These are phyloP conservation scores for Phortica magna DNA, from an alignment of 2,888 invertebrate genomes.

Conservation along the genomic window DNA sequence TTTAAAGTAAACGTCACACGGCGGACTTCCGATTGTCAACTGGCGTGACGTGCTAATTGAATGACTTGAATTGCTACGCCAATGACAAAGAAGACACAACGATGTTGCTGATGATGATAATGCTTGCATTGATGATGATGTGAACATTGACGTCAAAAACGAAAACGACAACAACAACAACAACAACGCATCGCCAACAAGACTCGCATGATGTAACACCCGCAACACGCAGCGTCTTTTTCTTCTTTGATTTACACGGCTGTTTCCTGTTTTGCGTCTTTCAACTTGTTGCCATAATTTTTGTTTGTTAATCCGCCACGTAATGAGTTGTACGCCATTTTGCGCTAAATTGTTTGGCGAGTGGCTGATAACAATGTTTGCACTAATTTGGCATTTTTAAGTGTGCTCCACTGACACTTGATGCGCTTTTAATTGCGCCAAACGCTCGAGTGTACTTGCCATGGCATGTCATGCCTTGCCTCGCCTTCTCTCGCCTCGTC, in stretches of 20 bases:
- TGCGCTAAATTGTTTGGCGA: conserved; percentile 75
- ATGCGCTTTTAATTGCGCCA: conserved; percentile 77
- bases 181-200: neutral
- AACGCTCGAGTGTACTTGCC: conserved; percentile 67
- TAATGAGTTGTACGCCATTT: conserved; percentile 76
- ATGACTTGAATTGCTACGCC: conserved; percentile 14
- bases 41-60: conserved; percentile 18
- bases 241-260: neutral
- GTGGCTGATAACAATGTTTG: conserved; percentile 76
- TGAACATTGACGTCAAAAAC: neutral
- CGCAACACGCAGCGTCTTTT: neutral
- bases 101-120: too few relatives aligned
- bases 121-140: too few relatives aligned
- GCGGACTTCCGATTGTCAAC: conserved; percentile 30
- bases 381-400: conserved; percentile 77
- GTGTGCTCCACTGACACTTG: conserved; percentile 76
- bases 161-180: neutral
- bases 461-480: neutral
- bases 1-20: conserved; percentile 14
- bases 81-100: neutral
- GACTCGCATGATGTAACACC: neutral
- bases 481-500: too few relatives aligned
- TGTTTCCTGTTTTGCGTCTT: neutral
- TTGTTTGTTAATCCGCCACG: conserved; percentile 69
- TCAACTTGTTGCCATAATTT: conserved; percentile 42